These are phyloP conservation scores for Chiridota heheva DNA, from an alignment of 35 echinoderm and acorn worm genomes.

Conservation along the genomic window DNA sequence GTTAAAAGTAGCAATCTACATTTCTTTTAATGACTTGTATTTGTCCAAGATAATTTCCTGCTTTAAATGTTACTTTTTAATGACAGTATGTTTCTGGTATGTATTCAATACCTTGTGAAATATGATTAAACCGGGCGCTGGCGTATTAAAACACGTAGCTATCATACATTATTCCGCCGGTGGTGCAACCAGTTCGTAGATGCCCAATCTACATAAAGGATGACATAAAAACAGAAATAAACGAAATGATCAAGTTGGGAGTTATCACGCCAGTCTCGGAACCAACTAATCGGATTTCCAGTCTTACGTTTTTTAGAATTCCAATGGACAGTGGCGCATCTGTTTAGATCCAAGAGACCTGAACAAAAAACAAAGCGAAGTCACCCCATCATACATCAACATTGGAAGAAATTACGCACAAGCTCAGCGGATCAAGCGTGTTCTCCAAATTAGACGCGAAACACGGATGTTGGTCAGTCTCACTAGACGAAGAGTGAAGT, in stretches of 20 bases:
- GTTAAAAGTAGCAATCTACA: too few species aligned
- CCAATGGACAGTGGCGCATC: constrained; percentile 37
- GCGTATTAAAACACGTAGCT: too few species aligned
- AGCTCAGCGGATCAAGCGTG: constrained; percentile 31
- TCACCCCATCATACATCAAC: constrained; percentile 30
- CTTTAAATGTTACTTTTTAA: too few species aligned
- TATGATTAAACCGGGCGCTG: too few species aligned
- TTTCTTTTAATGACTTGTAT: too few species aligned
- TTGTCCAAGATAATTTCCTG: too few species aligned
- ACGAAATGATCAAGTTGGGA: constrained; percentile 40
- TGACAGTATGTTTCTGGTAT: too few species aligned
- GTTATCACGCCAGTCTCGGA: constrained; percentile 52
- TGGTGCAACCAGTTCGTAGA: constrained; percentile 12
- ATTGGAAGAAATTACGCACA: constrained; percentile 49
- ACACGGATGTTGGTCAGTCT: constrained; percentile 27
- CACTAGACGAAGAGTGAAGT: constrained; percentile 33
- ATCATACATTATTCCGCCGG: too few species aligned
- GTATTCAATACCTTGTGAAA: too few species aligned
- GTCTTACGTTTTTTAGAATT: constrained; percentile 35
- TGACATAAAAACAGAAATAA: constrained; percentile 50
- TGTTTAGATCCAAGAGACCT: constrained; percentile 53
- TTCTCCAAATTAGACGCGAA: constrained; percentile 57
- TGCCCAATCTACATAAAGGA: constrained; percentile 40
- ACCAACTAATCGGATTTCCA: constrained; percentile 63
- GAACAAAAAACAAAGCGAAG: constrained; percentile 28